Conservation (phyloP, 2,888 invertebrate species). For the Diarsia dahlii region DNA sequence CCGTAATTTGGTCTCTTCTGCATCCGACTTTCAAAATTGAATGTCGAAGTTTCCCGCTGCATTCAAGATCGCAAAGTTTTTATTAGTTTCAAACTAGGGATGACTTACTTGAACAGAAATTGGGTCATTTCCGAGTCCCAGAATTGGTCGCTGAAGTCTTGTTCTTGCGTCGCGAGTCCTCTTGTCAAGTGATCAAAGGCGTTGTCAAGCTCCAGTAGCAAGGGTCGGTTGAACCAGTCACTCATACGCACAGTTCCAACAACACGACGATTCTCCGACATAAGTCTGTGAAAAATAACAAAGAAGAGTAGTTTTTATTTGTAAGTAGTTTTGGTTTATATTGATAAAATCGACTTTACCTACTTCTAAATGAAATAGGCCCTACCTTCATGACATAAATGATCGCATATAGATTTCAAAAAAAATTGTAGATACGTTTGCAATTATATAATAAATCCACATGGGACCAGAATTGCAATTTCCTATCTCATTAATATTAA, state of each 20-base stretch:
- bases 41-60: neutral
- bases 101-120: conserved; percentile 85
- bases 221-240: conserved; percentile 93
- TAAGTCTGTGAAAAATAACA: conserved; percentile 83
- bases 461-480: conserved; percentile 24
- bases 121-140: conserved; percentile 93
- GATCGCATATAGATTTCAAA: neutral
- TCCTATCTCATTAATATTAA: conserved; percentile 44
- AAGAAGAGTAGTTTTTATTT: neutral
- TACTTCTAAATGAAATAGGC: too few species aligned
- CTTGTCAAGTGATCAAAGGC: conserved; percentile 94
- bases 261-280: conserved; percentile 90
- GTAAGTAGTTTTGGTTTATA: neutral
- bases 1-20: conserved; percentile 6
- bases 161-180: conserved; percentile 94
- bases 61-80: conserved; percentile 33
- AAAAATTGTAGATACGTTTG: too few species aligned
- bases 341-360: rapidly evolving
- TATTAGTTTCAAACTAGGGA: conserved; percentile 35
- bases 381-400: neutral
- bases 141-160: conserved; percentile 94
- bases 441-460: too few species aligned
- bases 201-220: conserved; percentile 91
- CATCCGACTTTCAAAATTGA: conserved; percentile 11
- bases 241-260: conserved; percentile 92